Conservation (phyloP, 2,797 vertebrate genomes). For the Fringilla coelebs region DNA sequence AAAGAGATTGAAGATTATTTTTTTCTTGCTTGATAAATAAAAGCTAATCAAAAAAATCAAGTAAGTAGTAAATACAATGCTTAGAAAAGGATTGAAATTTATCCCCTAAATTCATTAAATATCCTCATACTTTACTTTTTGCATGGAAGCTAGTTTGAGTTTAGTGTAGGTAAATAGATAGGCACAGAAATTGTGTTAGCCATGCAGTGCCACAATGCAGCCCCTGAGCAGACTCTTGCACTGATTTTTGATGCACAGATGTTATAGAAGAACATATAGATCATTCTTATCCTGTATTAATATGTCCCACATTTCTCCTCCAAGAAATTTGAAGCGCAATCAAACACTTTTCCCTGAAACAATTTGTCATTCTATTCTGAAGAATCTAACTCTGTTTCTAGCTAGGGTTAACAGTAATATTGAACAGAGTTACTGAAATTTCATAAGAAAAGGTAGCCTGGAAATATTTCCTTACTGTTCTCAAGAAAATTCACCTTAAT, state of each 20-base stretch:
- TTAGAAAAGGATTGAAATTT: background rate
- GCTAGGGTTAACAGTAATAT: background rate
- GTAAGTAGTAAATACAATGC: background rate
- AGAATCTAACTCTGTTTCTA: background rate
- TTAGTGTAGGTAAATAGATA: background rate
- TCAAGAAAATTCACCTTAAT: background rate
- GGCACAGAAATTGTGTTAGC: background rate
- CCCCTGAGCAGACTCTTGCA: background rate
- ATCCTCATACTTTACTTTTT: background rate
- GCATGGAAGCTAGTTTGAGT: background rate
- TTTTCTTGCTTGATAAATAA: background rate
- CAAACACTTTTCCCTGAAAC: constrained; percentile 14
- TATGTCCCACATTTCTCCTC: background rate
- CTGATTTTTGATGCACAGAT: background rate
- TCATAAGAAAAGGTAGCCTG: background rate
- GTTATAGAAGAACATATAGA: background rate
- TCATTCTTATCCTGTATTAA: background rate
- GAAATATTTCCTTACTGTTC: background rate
- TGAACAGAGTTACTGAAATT: background rate
- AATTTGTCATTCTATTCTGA: constrained; percentile 24
- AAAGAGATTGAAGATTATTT: background rate
- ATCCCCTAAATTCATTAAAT: background rate
- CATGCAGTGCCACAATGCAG: background rate
- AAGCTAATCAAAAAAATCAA: background rate
- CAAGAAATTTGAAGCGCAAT: background rate